Evolutionary conservation across 92 coral and sea anemone species (phyloP).

Genomic region (Desmophyllum pertusum): DNA sequence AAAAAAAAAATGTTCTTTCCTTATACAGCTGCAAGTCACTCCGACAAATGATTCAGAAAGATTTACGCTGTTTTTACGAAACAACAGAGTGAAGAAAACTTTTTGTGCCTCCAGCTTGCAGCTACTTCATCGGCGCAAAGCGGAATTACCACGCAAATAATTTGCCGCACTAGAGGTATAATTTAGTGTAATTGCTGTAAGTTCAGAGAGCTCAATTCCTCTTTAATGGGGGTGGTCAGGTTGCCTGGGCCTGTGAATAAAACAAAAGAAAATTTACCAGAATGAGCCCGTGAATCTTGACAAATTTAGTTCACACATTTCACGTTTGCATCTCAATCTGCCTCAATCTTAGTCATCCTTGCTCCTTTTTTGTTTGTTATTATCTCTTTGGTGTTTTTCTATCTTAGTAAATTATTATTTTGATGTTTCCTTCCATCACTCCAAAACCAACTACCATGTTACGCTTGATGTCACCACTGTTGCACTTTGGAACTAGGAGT

Average conservation of each 20-base stretch:
- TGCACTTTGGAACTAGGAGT: too few species aligned
- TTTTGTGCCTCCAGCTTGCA: neutral
- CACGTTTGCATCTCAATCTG: neutral
- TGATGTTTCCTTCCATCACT: neutral
- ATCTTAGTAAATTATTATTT: neutral
- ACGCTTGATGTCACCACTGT: too few species aligned
- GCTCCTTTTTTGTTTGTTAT: neutral
- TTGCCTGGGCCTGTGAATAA: conserved; percentile 40
- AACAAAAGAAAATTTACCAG: neutral
- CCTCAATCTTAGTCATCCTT: neutral
- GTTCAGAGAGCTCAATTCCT: neutral
- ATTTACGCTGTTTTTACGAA: neutral
- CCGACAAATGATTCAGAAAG: neutral
- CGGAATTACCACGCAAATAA: neutral
- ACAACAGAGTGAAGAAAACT: neutral
- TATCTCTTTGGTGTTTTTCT: too few species aligned
- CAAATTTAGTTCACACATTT: neutral
- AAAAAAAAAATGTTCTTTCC: neutral
- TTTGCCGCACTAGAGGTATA: neutral
- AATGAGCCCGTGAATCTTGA: neutral
- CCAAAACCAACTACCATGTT: too few species aligned
- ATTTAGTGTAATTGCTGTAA: conserved; percentile 1
- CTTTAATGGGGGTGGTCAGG: conserved; percentile 11
- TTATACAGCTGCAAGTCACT: neutral
- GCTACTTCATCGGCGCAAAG: neutral